A percentile compares a stretch with the other conserved stretches of the same genome.
phyloP scores from a whole-genome alignment of 1,140 invertebrate genomes.

The Teleogryllus occipitalis region DNA sequence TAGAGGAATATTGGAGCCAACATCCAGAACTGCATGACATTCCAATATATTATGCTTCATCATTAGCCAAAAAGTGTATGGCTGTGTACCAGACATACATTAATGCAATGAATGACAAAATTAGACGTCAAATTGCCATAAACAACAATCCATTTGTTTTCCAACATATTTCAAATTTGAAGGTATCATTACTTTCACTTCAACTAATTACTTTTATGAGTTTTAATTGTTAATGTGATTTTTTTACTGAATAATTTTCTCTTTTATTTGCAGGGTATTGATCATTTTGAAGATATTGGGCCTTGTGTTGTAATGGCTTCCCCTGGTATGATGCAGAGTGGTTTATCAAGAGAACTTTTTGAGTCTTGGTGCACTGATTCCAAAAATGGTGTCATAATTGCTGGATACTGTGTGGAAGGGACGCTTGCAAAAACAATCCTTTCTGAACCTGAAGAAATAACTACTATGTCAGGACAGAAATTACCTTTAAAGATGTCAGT shows the following conservation, averaged over 20 bases:
- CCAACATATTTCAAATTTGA: conserved; percentile 96
- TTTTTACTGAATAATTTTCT: not conserved
- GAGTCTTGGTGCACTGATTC: conserved; percentile 98
- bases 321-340: conserved; percentile 99
- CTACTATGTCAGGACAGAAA: conserved; percentile 90
- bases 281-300: conserved; percentile 98
- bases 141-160: conserved; percentile 98
- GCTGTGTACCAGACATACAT: conserved; percentile 99
- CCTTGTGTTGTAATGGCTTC: conserved; percentile 99
- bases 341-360: conserved; percentile 93
- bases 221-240: not conserved
- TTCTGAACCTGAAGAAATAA: conserved; percentile 96
- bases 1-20: conserved; percentile 95
- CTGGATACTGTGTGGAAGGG: conserved; percentile 97
- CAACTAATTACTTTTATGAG: not conserved
- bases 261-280: conserved; percentile 67
- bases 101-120: conserved; percentile 98
- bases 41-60: conserved; percentile 99
- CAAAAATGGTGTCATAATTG: conserved; percentile 97
- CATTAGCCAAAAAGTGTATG: conserved; percentile 99
- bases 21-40: conserved; percentile 98
- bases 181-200: conserved; percentile 45
- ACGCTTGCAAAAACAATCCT: conserved; percentile 95
- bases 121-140: conserved; percentile 90
- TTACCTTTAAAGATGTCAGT: conserved; percentile 95